Base-by-base conservation (phyloP, 2,113 vertebrate species). In the Cebidichthys violaceus region DNA sequence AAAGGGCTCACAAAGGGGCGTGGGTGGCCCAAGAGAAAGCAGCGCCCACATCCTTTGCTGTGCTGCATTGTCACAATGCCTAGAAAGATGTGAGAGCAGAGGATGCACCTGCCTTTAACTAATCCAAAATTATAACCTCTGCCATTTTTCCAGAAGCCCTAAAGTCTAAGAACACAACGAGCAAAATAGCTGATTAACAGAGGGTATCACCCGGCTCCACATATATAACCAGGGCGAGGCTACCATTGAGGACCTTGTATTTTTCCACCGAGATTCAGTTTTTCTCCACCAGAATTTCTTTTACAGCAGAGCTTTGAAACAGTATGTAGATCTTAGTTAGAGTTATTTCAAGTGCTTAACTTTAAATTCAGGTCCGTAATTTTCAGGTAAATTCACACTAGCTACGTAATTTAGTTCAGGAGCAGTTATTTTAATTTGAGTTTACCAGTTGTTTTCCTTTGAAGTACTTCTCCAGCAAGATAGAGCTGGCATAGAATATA, bases 201-300 rank as follows among this genome's bases (percentile, higher is more conserved):
- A 37, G 37, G 37, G 14, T 47, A 47, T 47, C 11, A 18, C 45
- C 17, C 45, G 18, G 45, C 15, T 47, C 6, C 45, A 47, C 43
- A 45, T 47, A 47, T 17, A 47, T 47, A 47, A 18, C 45, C 43
- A 64, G 8, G 0, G 22, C 7, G 13, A 37, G 17, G 22, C 50
- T 37, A 4, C 59, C 17, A 9, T 6, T 2, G 14, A 27, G 27
- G 60, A 20, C 7, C 9, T 2, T 52, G 77, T 74, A 39, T 47
- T 79, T 85, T 85, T 64, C 60, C 70, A 79, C 10, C 5, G 15
- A 14, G 35, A 67, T 66, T 31, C 24, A 45, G 20, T 39, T 17
- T 61, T 54, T 69, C 62, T 64, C 54, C 2, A 14, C 18, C 17
- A 24, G 33, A 54, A 4, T 22, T 24, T 6, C n/a, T 67, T 76